Base-by-base conservation (phyloP, 2,888 invertebrate species). In the Cylloceria caligata region DNA sequence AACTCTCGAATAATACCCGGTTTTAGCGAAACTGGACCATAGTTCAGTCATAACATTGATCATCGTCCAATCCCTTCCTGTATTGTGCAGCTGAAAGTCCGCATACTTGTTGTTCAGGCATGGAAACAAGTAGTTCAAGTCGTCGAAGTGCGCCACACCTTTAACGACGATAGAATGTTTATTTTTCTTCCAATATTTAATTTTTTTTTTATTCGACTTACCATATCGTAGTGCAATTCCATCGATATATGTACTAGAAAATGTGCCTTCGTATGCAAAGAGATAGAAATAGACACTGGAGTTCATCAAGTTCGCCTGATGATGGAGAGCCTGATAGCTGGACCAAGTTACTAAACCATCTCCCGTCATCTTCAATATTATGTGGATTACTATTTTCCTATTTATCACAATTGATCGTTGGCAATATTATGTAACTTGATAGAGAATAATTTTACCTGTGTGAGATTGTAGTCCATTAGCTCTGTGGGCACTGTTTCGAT, bases 71-170 rank as follows among this genome's bases (percentile, higher is more conserved):
- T 92, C 92, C 2, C 21, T 67, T 6, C 79, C 82, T 0, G 89
- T 90, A 72, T 89, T 90, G 11, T 85, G 75, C 4, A 88, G 72
- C 24, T 83, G 74, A 7, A 86, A 36, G 39, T 85, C 86, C 0
- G 69, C 67, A 27, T 64, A 86, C 30, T 27, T 3, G 4, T 49
- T 76, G 71, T 88, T 89, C 11, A 87, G 72, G 52, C 80, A 74
- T 0, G 91, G 91, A 34, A 90, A 88, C 30, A 90, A 49, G 67
- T 92, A 92, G 71, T 89, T 88, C 24, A 91, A 2, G 1, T 91
- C 91, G 45, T 92, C 91, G 2, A 71, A 75, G 47, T 92, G 92
- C 3, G 80, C 1, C 7, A 89, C 78, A 2, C 89, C 91, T 91
- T 57, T 5, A 68, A 30, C 30, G 3, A 30, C 30, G 30, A 30